A percentile compares a stretch with the other conserved stretches of the same genome.
Evolutionary conservation across 2,113 vertebrate genomes (phyloP).

Genomic region (Eubucco bourcierii): DNA sequence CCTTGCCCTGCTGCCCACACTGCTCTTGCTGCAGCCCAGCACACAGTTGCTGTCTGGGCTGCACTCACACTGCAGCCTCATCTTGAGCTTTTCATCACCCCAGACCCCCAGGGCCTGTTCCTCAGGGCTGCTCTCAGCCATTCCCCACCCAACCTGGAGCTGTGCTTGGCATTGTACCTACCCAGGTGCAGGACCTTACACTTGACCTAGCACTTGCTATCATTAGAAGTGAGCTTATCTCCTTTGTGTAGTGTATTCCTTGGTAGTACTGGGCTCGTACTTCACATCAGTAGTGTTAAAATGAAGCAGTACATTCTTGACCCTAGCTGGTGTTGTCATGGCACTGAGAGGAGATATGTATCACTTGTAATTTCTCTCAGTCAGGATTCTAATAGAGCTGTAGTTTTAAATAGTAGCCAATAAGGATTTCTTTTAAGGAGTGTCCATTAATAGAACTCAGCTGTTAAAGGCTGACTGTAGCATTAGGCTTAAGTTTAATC

Average conservation of each 20-base stretch:
- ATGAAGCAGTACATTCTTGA: neutral
- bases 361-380: constrained; percentile 61
- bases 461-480: constrained; percentile 73
- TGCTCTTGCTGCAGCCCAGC: too few relatives aligned
- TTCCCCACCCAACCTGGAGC: too few relatives aligned
- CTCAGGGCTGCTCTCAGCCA: too few relatives aligned
- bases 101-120: too few relatives aligned
- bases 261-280: neutral
- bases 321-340: neutral
- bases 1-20: too few relatives aligned
- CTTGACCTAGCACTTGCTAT: neutral
- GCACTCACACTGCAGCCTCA: too few relatives aligned
- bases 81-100: too few relatives aligned
- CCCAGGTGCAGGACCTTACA: too few relatives aligned
- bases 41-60: too few relatives aligned
- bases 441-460: constrained; percentile 77
- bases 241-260: neutral
- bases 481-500: constrained; percentile 77
- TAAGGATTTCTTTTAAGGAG: constrained; percentile 67
- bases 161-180: too few relatives aligned
- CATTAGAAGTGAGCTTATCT: neutral
- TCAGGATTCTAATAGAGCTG: constrained; percentile 68
- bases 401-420: constrained; percentile 74
- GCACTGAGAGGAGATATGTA: neutral
- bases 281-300: neutral